Conservation (phyloP, 2,113 vertebrate genomes). For the Gallinago media region DNA sequence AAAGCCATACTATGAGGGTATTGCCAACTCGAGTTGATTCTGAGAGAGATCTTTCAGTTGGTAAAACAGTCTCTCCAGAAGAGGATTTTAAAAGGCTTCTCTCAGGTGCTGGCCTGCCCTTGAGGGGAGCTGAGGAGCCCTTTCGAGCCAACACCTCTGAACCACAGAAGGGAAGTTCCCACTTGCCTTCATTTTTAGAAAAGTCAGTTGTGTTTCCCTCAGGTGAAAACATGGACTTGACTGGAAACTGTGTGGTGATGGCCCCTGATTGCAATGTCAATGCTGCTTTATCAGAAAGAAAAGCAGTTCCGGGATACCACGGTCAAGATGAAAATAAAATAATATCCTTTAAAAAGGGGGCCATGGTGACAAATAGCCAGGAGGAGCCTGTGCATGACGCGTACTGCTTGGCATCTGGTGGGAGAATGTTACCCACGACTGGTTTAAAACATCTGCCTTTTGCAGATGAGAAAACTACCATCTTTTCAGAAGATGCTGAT, state of each 20-base stretch:
- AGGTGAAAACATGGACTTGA: conserved; percentile 9
- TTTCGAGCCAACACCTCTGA: rapidly evolving
- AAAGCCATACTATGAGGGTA: not conserved
- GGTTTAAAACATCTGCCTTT: not conserved
- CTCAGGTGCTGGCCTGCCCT: not conserved
- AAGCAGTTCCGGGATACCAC: not conserved
- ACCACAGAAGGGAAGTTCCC: not conserved
- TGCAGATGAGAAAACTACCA: not conserved
- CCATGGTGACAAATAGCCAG: not conserved
- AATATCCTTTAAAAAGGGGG: not conserved
- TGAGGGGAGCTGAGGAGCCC: not conserved
- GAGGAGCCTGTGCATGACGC: rapidly evolving
- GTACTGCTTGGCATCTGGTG: not conserved
- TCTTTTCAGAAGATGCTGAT: conserved; percentile 23
- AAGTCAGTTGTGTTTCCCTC: conserved; percentile 5
- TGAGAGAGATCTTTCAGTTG: not conserved
- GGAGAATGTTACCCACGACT: not conserved
- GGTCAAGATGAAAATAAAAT: not conserved
- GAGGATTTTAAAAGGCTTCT: not conserved
- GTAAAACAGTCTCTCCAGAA: not conserved
- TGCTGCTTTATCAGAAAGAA: not conserved
- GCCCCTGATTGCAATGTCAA: not conserved
- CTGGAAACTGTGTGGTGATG: not conserved
- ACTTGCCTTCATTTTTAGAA: not conserved
- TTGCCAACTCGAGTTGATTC: not conserved